Base-by-base conservation (phyloP, 2,113 vertebrate genomes). In the Callaeas wilsoni region DNA sequence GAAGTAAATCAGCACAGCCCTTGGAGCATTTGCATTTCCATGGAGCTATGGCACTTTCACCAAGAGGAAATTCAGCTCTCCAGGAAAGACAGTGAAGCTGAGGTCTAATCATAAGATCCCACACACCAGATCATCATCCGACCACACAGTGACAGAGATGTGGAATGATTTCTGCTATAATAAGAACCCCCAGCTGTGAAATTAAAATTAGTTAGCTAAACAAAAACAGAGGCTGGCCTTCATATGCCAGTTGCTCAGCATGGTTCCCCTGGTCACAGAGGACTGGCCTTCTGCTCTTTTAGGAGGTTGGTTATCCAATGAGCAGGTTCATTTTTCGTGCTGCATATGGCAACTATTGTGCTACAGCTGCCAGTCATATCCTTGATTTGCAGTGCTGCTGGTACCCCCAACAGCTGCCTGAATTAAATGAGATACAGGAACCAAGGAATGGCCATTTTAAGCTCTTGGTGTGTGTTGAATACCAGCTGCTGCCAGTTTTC, bases 401-500 rank as follows among this genome's bases (percentile, higher is more conserved):
- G 53, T 84, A 83, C 46, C 49, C 30, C 46, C 46, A 91, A 30
- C 4, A 64, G 57, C 20, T 89, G 63, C 37, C 67, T 39, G 46
- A 68, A 60, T 71, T 73, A 71, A 93, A 60, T 23, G 75, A 88
- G 70, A 77, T 35, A 70, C 0, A 74, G 63, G 42, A 93, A 83
- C 32, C 6, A 44, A 67, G 35, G 50, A 86, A 70, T 39, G 70
- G 30, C 55, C 49, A 21, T 83, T 87, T 76, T 62, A 73, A 65
- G 47, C 35, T 85, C 46, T 63, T 65, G 39, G 32, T 82, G 37
- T 29, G 30, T 14, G 26, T 62, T 69, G 62, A 73, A 65, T 50
- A 67, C 87, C 82, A 93, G 47, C 76, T 88, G 71, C 64, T 84
- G 83, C 71, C 91, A 89, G 62, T 50, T 78, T 96, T 52, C 80